These are phyloP conservation scores for Leptura quadrifasciata DNA, from an alignment of 2,888 invertebrate species.

Conservation along the genomic window DNA sequence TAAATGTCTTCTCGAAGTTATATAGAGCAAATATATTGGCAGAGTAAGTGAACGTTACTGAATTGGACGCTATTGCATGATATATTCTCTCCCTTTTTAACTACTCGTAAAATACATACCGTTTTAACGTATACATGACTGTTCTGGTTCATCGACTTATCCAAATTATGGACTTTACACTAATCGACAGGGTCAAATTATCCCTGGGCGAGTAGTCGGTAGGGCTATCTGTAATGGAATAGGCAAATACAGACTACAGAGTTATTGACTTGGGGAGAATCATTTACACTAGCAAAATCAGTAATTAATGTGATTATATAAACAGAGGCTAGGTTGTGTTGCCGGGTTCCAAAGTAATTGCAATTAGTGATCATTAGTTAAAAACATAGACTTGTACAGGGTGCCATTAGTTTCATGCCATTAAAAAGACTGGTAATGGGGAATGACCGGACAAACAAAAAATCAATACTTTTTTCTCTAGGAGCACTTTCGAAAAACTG, in stretches of 20 bases:
- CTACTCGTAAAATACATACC: not conserved
- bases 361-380: too few relatives aligned
- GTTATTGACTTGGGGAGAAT: not conserved
- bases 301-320: not conserved
- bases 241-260: not conserved
- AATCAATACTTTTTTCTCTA: too few relatives aligned
- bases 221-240: not conserved
- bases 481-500: too few relatives aligned
- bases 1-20: conserved; percentile 23
- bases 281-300: not conserved
- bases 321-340: not conserved
- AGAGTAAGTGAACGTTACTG: not conserved
- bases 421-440: too few relatives aligned
- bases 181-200: not conserved
- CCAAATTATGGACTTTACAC: not conserved
- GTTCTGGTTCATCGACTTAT: not conserved
- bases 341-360: too few relatives aligned
- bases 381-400: too few relatives aligned
- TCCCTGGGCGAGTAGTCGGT: not conserved
- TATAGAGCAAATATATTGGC: conserved; percentile 24
- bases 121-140: not conserved
- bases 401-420: too few relatives aligned
- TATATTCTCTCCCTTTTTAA: not conserved
- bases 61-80: not conserved
- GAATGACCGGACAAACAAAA: too few relatives aligned